phyloP scores from a whole-genome alignment of 2,797 vertebrate genomes.

The Trematomus bernacchii region DNA sequence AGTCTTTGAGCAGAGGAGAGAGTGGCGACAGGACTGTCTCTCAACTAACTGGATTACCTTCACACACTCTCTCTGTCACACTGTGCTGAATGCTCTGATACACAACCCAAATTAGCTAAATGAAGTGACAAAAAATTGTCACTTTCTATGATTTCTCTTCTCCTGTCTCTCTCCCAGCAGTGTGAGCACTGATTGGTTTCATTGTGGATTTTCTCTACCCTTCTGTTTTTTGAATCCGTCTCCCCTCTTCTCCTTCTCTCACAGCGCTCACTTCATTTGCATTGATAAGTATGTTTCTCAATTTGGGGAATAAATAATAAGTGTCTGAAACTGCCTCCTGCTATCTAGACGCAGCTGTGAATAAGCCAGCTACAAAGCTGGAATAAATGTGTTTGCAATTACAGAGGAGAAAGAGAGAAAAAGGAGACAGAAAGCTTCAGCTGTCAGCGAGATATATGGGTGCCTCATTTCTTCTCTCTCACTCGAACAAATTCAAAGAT shows the following conservation, averaged over 20 bases:
- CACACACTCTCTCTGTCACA: constrained; percentile 55
- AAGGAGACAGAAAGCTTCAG: constrained; percentile 59
- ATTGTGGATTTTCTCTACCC: constrained; percentile 38
- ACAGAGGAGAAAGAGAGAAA: constrained; percentile 46
- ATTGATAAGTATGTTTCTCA: constrained; percentile 80
- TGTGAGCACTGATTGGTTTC: constrained; percentile 33
- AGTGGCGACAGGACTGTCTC: constrained; percentile 59
- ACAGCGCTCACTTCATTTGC: constrained; percentile 72
- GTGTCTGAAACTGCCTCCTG: constrained; percentile 72
- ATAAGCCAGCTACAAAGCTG: constrained; percentile 66
- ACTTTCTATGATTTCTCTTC: constrained; percentile 34
- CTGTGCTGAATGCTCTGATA: constrained; percentile 32
- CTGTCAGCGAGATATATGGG: constrained; percentile 62
- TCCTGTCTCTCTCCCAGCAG: constrained; percentile 18
- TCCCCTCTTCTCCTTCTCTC: constrained; percentile 9
- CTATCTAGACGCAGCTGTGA: constrained; percentile 73
- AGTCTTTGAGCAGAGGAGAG: constrained; percentile 46
- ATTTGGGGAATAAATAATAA: constrained; percentile 71
- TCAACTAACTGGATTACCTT: constrained; percentile 75
- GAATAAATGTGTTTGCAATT: constrained; percentile 75
- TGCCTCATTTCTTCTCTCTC: constrained; percentile 41
- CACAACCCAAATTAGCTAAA: constrained; percentile 63
- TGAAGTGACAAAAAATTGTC: constrained; percentile 56
- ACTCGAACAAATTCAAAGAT: constrained; percentile 54
- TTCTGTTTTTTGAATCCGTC: constrained; percentile 38